Conservation (phyloP, 2,113 vertebrate genomes). For the Lycaon pictus region DNA sequence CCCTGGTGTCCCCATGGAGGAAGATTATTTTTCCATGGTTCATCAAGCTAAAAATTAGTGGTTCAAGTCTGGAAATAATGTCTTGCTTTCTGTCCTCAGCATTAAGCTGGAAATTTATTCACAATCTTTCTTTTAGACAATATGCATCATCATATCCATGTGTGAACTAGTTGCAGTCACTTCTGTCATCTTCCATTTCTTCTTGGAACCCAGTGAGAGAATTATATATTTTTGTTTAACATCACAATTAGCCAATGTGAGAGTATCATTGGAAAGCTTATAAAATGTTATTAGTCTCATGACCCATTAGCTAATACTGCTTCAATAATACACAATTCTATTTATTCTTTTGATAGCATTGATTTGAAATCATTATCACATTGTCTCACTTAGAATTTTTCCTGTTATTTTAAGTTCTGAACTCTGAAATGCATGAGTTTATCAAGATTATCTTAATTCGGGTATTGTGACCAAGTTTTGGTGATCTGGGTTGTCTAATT, state of each 20-base stretch:
- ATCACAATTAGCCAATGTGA: neutral
- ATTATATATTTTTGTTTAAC: neutral
- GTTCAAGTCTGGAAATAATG: neutral
- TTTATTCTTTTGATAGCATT: neutral
- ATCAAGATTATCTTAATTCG: neutral
- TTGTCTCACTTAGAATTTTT: neutral
- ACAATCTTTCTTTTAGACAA: neutral
- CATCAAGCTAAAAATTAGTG: neutral
- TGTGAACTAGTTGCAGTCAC: neutral
- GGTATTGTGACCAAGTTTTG: neutral
- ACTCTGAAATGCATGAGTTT: neutral
- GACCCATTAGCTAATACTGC: neutral
- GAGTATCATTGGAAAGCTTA: neutral
- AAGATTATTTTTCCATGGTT: neutral
- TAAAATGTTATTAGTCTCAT: neutral
- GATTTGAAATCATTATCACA: neutral
- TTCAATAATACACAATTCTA: neutral
- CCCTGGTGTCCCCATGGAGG: neutral
- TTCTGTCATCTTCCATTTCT: neutral
- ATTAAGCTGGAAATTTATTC: neutral
- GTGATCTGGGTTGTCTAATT: neutral
- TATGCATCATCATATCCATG: neutral
- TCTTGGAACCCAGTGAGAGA: neutral
- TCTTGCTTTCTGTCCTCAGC: neutral
- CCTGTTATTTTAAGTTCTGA: neutral